Percentiles rank a stretch among this genome's conserved stretches.
Conservation (phyloP, 1,140 invertebrate genomes). For the Drosophila ohnishii region DNA sequence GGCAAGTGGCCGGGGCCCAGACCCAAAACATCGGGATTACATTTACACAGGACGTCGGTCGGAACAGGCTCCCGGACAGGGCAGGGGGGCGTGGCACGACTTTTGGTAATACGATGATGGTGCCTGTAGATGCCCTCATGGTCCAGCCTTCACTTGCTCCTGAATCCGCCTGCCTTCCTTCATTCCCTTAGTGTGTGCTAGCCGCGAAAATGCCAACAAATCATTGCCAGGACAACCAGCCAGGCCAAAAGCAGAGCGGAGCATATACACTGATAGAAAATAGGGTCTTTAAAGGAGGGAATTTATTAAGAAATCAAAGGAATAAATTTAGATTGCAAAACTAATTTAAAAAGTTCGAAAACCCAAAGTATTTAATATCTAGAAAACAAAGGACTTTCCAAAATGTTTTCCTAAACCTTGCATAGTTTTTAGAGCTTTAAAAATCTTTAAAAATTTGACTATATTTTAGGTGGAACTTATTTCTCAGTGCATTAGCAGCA, state of each 20-base stretch:
- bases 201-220: slow-evolving; percentile 75
- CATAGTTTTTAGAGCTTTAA: neutral
- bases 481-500: slow-evolving; percentile 6
- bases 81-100: slow-evolving; percentile 17
- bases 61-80: too few relatives aligned
- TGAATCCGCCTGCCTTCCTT: neutral
- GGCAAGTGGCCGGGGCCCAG: slow-evolving; percentile 30
- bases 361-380: neutral
- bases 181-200: slow-evolving; percentile 22
- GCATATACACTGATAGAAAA: slow-evolving; percentile 4
- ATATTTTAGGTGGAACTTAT: neutral
- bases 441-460: neutral
- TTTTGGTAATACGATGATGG: slow-evolving; percentile 77
- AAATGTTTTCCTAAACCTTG: neutral
- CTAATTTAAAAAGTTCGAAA: too few relatives aligned
- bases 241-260: slow-evolving; percentile 7
- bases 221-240: slow-evolving; percentile 71
- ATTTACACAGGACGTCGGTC: slow-evolving; percentile 54
- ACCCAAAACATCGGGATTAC: slow-evolving; percentile 64
- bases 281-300: neutral
- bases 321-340: too few relatives aligned
- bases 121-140: slow-evolving; percentile 32
- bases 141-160: slow-evolving; percentile 6
- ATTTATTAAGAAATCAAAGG: neutral
- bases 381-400: rapidly evolving